A percentile compares a stretch with the other conserved stretches of the same genome.
phyloP scores from a whole-genome alignment of 37 sponge, comb jelly and placozoan species.

The Oopsacas minuta region DNA sequence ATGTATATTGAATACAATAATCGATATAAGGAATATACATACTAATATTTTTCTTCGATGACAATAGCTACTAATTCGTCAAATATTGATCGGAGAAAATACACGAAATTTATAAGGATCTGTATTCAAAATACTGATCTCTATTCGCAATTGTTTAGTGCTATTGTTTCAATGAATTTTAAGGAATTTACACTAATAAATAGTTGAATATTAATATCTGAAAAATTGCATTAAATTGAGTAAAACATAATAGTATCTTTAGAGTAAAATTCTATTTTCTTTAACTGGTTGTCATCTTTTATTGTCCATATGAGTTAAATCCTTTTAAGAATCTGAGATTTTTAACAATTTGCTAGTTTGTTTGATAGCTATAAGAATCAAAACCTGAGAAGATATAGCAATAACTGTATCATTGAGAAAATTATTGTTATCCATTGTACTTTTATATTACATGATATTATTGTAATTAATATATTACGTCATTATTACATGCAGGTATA shows the following conservation, averaged over 20 bases:
- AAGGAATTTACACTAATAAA: background rate
- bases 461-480: background rate
- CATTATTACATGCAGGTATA: constrained; percentile 14
- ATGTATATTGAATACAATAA: background rate
- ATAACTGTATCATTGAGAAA: background rate
- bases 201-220: background rate
- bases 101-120: background rate
- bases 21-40: background rate
- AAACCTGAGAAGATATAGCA: background rate
- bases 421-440: background rate
- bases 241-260: background rate
- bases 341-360: background rate
- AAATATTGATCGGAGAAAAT: background rate
- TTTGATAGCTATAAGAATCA: background rate
- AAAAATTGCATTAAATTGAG: background rate
- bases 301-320: background rate
- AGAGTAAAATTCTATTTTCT: background rate
- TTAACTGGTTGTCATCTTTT: background rate
- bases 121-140: background rate
- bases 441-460: background rate
- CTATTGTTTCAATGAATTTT: background rate
- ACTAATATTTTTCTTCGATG: background rate
- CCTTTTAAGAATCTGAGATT: too few species aligned
- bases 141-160: background rate
- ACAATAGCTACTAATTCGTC: background rate